A percentile compares a stretch with the other conserved stretches of the same genome.
phyloP scores from a whole-genome alignment of 2,113 vertebrate species.

The Rhodinocichla rosea region DNA sequence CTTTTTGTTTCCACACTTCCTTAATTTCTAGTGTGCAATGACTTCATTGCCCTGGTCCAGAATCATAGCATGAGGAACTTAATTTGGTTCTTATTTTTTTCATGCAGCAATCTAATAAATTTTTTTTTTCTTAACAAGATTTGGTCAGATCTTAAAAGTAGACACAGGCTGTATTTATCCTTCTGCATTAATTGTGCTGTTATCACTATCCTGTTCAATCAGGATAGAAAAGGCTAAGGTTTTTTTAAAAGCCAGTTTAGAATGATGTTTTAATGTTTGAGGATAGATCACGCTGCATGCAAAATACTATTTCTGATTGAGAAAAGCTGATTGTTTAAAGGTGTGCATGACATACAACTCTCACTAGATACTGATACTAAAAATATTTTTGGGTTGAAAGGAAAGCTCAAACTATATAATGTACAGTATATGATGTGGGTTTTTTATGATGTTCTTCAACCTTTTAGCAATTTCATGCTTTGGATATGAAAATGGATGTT shows the following conservation, averaged over 20 bases:
- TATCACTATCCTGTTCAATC: neutral
- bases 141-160: neutral
- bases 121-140: neutral
- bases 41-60: neutral
- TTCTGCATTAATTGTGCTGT: neutral
- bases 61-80: neutral
- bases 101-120: neutral
- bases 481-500: neutral
- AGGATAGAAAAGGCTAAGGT: neutral
- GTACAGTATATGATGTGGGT: neutral
- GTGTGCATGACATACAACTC: neutral
- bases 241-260: neutral
- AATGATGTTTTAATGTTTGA: neutral
- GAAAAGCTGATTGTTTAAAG: neutral
- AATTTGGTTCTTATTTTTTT: neutral
- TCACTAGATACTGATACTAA: accelerated
- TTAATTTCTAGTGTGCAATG: neutral
- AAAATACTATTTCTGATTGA: neutral
- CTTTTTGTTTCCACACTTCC: neutral
- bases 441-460: neutral
- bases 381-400: neutral
- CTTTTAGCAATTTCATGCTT: neutral
- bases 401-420: neutral
- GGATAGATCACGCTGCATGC: neutral
- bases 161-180: neutral